These are phyloP conservation scores for Corythoichthys haematopterus DNA, from an alignment of 2,113 vertebrate species.

Conservation along the genomic window DNA sequence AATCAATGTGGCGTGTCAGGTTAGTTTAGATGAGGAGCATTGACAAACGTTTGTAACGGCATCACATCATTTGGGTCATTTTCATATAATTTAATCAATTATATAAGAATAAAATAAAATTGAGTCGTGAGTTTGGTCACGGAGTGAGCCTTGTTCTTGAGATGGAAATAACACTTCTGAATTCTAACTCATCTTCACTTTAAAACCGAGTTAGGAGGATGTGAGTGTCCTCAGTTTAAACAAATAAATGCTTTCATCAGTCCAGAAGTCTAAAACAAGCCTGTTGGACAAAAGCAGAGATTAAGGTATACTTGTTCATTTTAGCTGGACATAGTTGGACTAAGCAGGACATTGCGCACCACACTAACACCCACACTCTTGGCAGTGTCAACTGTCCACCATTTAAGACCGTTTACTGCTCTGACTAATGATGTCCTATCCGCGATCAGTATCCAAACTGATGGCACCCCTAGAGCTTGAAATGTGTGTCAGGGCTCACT, in stretches of 20 bases:
- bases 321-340: constrained; percentile 39
- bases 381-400: constrained; percentile 63
- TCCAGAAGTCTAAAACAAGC: constrained; percentile 40
- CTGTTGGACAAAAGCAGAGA: constrained; percentile 37
- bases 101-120: not conserved
- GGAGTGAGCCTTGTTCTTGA: not conserved
- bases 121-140: not conserved
- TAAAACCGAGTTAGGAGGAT: constrained; percentile 39
- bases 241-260: constrained; percentile 58
- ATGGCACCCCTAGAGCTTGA: constrained; percentile 45
- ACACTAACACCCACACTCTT: constrained; percentile 59
- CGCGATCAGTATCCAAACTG: constrained; percentile 52
- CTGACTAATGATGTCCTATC: constrained; percentile 68
- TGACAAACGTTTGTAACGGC: too few relatives aligned
- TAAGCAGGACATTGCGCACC: constrained; percentile 49
- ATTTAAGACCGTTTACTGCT: constrained; percentile 68
- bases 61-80: too few relatives aligned
- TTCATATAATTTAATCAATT: too few relatives aligned
- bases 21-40: too few relatives aligned
- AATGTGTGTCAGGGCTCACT: constrained; percentile 45
- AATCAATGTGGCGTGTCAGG: too few relatives aligned
- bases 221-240: constrained; percentile 50
- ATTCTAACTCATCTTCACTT: not conserved
- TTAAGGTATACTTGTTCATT: constrained; percentile 24
- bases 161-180: not conserved